Base-by-base conservation (phyloP, 1,140 invertebrate species). In the Octopus sinensis region DNA sequence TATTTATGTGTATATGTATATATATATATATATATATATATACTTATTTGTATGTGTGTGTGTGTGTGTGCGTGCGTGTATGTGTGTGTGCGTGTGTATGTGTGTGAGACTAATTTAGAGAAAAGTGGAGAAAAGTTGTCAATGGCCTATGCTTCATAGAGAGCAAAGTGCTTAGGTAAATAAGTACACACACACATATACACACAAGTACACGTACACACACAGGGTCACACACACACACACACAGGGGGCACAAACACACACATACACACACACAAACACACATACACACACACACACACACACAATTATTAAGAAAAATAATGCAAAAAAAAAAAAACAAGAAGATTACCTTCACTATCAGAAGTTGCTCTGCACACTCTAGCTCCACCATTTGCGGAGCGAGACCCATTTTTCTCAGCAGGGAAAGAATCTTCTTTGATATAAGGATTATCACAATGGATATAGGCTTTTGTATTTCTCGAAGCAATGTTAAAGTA, bases 351-450 rank as follows among this genome's bases (percentile, higher is more conserved):
- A 73, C 68, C 68, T 73, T 73, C 68, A 73, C 68, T 73, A 23
- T 73, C 68, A n/a, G 30, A 73, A 73, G 68, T 73, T 4, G 68
- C 30, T 13, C 68, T 13, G 68, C 68, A 73, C 17, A n/a, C 30
- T 73, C 30, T 73, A 17, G 54, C 85, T 82, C 51, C 84, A 85
- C 73, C 83, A 84, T 76, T 84, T 43, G 71, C 62, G 80, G 51
- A 84, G 80, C 53, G 68, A 73, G 68, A 73, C 82, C 77, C 53
- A 85, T 85, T 80, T 86, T 86, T 75, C 84, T 85, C 54, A 85
- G 86, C 76, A 87, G 85, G 79, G 84, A 83, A 79, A 86, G 86
- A 82, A 85, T 86, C 78, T 84, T 83, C 68, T 83, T 78, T 73
- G 7, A 78, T 80, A 82, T 85, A 53, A 85, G 82, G 53, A 83